These are phyloP conservation scores for Sesia bembeciformis DNA, from an alignment of 2,888 invertebrate species.

Conservation along the genomic window DNA sequence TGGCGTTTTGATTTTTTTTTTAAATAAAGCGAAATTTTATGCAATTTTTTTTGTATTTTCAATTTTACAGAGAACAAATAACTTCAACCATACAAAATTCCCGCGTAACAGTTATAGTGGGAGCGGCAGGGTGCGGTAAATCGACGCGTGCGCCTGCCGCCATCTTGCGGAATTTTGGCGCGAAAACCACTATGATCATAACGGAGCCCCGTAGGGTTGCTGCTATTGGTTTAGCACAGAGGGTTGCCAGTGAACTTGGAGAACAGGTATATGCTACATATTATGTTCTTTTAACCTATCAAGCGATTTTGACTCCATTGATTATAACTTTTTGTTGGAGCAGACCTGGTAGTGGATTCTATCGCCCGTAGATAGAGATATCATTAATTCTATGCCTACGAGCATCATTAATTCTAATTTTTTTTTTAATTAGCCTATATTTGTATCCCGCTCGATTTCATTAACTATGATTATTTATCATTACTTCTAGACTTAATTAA, in stretches of 20 bases:
- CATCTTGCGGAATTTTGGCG: slow-evolving; percentile 49
- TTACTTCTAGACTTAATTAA: no score
- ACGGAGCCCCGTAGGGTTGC: slow-evolving; percentile 81
- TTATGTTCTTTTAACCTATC: no score
- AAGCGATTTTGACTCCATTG: no score
- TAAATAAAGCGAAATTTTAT: no score
- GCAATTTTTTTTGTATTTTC: neutral
- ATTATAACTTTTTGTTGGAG: no score
- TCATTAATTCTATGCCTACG: neutral
- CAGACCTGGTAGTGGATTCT: no score
- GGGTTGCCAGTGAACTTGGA: slow-evolving; percentile 76
- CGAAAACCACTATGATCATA: slow-evolving; percentile 73
- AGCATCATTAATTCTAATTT: no score
- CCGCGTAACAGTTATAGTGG: slow-evolving; percentile 76
- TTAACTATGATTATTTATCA: no score
- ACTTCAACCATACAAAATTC: slow-evolving; percentile 60
- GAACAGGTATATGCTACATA: slow-evolving; percentile 58
- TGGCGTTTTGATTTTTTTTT: no score
- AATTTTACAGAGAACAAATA: slow-evolving; percentile 49
- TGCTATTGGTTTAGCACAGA: slow-evolving; percentile 78
- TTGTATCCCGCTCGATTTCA: no score
- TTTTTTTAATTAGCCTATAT: no score
- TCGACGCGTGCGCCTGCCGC: slow-evolving; percentile 80
- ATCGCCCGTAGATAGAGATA: neutral
- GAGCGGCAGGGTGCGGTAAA: slow-evolving; percentile 84